Evolutionary conservation across 2,113 vertebrate species (phyloP).

Genomic region (Girardinichthys multiradiatus): DNA sequence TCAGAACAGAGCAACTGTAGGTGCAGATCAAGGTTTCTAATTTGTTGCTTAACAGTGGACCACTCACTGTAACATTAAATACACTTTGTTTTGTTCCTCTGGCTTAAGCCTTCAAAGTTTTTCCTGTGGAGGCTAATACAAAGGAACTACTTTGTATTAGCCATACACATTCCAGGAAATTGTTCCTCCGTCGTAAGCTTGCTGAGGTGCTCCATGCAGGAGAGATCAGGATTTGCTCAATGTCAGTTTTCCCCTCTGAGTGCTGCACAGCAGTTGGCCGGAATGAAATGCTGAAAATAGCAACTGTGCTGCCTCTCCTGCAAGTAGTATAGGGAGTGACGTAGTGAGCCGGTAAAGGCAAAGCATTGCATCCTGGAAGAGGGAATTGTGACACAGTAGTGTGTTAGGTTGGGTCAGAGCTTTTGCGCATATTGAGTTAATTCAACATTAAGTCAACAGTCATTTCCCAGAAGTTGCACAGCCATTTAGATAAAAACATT

Average conservation of each 20-base stretch:
- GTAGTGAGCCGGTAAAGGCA: conserved; percentile 36
- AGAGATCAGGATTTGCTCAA: background rate
- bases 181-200: background rate
- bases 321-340: conserved; percentile 9
- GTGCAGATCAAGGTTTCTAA: background rate
- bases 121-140: background rate
- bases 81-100: conserved; percentile 7
- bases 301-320: conserved; percentile 4
- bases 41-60: conserved; percentile 9
- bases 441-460: conserved; percentile 35
- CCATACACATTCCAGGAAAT: background rate
- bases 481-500: background rate
- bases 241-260: conserved; percentile 7
- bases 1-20: conserved; percentile 7
- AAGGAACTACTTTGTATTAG: too few species aligned
- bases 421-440: conserved; percentile 43
- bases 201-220: conserved; percentile 2
- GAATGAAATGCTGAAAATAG: background rate
- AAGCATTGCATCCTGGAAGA: conserved; percentile 49
- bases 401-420: conserved; percentile 49
- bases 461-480: conserved; percentile 48
- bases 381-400: conserved; percentile 56
- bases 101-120: background rate
- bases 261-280: background rate
- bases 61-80: background rate